Evolutionary conservation across 2,113 vertebrate species (phyloP).

Genomic region (Microtus oregoni): DNA sequence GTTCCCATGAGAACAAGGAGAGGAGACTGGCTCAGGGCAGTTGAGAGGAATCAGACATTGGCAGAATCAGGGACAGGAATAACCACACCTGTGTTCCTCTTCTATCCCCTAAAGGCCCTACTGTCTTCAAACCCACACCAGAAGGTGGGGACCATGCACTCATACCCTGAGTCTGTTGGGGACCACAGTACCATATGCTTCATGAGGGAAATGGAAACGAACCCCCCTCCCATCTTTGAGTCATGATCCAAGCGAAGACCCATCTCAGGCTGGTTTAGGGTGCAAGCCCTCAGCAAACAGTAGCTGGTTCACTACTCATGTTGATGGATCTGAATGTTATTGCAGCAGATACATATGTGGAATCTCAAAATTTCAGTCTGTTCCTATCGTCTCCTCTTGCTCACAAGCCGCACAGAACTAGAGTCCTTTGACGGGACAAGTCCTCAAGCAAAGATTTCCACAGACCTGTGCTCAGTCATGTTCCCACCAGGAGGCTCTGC

Average conservation of each 20-base stretch:
- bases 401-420: too few species aligned
- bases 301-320: neutral
- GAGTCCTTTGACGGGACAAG: neutral
- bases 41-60: neutral
- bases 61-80: too few species aligned
- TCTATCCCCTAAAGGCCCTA: neutral
- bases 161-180: neutral
- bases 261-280: accelerated
- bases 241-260: neutral
- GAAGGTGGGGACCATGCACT: neutral
- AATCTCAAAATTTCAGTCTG: neutral
- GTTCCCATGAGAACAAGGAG: neutral
- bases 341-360: accelerated
- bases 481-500: neutral
- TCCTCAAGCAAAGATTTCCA: neutral
- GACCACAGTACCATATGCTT: neutral
- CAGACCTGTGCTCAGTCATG: accelerated
- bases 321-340: neutral
- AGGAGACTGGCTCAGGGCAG: neutral
- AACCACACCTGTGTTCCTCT: neutral
- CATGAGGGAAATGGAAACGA: too few species aligned
- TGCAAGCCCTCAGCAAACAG: accelerated
- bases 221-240: too few species aligned
- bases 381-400: neutral
- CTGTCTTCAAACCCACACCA: too few species aligned